These are phyloP conservation scores for Drosophila dives DNA, from an alignment of 2,888 invertebrate genomes.

Conservation along the genomic window DNA sequence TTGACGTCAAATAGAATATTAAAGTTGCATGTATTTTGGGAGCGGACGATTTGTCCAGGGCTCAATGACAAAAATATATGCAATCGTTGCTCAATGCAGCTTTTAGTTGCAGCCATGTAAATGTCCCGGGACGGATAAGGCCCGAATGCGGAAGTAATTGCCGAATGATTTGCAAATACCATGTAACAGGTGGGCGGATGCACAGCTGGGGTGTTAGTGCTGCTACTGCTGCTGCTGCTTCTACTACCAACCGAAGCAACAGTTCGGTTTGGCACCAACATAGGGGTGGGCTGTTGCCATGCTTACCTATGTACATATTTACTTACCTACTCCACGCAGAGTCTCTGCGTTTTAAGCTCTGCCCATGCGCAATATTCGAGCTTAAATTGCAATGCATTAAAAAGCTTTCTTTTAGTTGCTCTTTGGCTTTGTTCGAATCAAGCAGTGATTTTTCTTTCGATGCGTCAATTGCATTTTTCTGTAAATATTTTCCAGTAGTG, in stretches of 20 bases:
- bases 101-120: constrained; percentile 17
- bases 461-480: constrained; percentile 27
- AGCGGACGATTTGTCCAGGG: constrained; percentile 15
- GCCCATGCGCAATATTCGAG: constrained; percentile 48
- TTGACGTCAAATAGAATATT: constrained; percentile 53
- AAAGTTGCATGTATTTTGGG: constrained; percentile 23
- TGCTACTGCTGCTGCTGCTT: constrained; percentile 5
- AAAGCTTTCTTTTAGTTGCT: constrained; percentile 36
- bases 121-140: constrained; percentile 1
- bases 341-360: constrained; percentile 1
- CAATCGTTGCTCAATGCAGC: constrained; percentile 36
- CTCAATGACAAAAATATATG: constrained; percentile 51
- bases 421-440: constrained; percentile 16
- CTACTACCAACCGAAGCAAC: constrained; percentile 41
- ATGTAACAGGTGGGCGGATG: constrained; percentile 51
- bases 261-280: constrained; percentile 37
- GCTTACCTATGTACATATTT: constrained; percentile 24
- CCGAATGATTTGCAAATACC: constrained; percentile 42
- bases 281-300: constrained; percentile 31
- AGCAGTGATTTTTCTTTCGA: constrained; percentile 31
- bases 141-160: constrained; percentile 40
- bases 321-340: background rate
- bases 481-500: constrained; percentile 11
- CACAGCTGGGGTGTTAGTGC: constrained; percentile 5
- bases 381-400: constrained; percentile 30